Evolutionary conservation across 2,797 vertebrate species (phyloP), one percentile per base, ranked within the genome.

Genomic region (Artibeus jamaicensis): DNA sequence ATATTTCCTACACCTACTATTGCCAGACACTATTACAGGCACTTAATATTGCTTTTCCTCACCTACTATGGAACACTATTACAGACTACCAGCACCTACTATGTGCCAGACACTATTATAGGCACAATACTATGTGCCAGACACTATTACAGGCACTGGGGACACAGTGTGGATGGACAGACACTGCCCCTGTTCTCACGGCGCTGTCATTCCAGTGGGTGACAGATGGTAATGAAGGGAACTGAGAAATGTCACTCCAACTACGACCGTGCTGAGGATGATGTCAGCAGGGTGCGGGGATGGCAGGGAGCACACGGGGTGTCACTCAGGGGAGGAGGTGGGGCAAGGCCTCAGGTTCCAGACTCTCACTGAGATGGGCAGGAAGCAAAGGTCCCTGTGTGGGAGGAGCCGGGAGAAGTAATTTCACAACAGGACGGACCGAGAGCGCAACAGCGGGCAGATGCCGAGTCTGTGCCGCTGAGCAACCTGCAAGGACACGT

Each of bases 171-270:
- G 26, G 48, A 42, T 29, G 73, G 42, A 74, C 32, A 70, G 46
- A n/a, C 4, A 2, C 16, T 37, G 37, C 1, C 39, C 9, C 46
- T 50, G 22, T 48, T 46, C 42, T 68, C 37, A 29, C 1, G 57
- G 11, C 3, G 12, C 12, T 29, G 24, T 14, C 62, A 3, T 62
- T 39, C n/a, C 74, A 26, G 14, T 32, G 24, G 73, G 83, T 39
- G 32, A 87, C 62, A 70, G 26, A 46, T 32, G 77, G 15, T 14
- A 91, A 94, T n/a, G 71, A 85, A 92, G 22, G 57, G 62, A 83
- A 44, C 84, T 15, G 59, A 22, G 29, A 74, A 73, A 44, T 42
- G 62, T 15, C 14, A 65, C 62, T n/a, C 44, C 92, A 55, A 48
- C 42, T 50, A 11, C 21, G 22, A 21, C 16, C 42, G 50, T 2